These are phyloP conservation scores for Chaenogobius annularis DNA, from an alignment of 2,113 vertebrate genomes.

Conservation along the genomic window DNA sequence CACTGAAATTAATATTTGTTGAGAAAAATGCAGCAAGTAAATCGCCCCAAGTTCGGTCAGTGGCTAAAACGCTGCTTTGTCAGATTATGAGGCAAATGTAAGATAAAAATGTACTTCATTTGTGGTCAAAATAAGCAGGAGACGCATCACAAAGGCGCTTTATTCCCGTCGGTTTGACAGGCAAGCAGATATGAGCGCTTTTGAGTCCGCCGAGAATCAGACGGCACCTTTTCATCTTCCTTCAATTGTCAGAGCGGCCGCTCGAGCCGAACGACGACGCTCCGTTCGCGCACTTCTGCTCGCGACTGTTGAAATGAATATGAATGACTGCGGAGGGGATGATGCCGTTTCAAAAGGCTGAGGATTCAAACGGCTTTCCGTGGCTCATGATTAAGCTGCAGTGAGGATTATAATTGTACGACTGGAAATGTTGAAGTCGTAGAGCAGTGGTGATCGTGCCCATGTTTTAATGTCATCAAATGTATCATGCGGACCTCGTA, in stretches of 20 bases:
- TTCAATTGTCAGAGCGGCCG: slow-evolving; percentile 31
- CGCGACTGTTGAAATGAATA: slow-evolving; percentile 21
- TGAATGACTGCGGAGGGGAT: slow-evolving; percentile 13
- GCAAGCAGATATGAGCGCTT: slow-evolving; percentile 7
- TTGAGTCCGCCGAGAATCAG: slow-evolving; percentile 30
- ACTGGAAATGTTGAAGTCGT: neutral
- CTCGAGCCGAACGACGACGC: slow-evolving; percentile 39
- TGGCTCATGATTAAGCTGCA: neutral
- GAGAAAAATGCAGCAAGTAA: neutral
- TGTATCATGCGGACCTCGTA: too few relatives aligned
- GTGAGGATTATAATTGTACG: too few relatives aligned
- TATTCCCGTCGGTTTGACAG: slow-evolving; percentile 18
- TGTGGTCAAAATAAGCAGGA: neutral
- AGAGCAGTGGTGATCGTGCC: too few relatives aligned
- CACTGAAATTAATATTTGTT: neutral
- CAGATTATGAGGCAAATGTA: too few relatives aligned
- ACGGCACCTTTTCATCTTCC: slow-evolving; percentile 27
- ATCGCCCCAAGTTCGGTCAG: neutral
- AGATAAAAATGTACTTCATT: neutral
- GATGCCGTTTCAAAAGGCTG: neutral
- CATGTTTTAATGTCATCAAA: too few relatives aligned
- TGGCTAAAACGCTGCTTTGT: neutral
- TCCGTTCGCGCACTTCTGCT: slow-evolving; percentile 11
- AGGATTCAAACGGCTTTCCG: neutral
- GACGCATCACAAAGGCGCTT: neutral